Conservation (phyloP, 2,113 vertebrate species). For the Colistium nudipinnis region DNA sequence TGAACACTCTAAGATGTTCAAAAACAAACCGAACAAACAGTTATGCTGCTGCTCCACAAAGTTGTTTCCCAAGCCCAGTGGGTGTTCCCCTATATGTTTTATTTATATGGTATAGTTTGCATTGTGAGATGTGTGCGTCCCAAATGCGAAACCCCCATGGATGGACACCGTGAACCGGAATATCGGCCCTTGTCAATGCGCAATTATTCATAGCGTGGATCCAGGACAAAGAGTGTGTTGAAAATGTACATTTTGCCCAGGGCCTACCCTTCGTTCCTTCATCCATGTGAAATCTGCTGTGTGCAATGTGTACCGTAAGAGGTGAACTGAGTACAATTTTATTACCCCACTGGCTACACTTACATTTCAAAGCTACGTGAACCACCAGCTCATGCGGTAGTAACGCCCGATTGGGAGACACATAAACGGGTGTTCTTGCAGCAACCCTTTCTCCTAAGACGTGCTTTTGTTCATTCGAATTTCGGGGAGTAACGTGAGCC, state of each 20-base stretch:
- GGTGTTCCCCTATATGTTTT: neutral
- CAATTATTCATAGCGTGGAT: slow-evolving; percentile 33
- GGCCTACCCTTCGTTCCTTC: neutral
- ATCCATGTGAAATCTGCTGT: slow-evolving; percentile 7
- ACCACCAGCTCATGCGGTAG: slow-evolving; percentile 36
- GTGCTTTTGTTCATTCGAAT: slow-evolving; percentile 1
- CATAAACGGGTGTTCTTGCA: slow-evolving; percentile 31
- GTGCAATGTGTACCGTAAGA: slow-evolving; percentile 25
- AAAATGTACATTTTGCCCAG: neutral
- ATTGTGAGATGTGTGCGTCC: neutral
- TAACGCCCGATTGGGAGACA: slow-evolving; percentile 31
- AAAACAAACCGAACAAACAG: neutral
- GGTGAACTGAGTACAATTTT: slow-evolving; percentile 55
- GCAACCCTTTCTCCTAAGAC: slow-evolving; percentile 5
- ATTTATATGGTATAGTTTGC: slow-evolving; percentile 2
- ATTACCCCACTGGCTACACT: slow-evolving; percentile 33
- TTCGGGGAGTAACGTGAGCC: slow-evolving; percentile 20
- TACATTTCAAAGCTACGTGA: slow-evolving; percentile 54
- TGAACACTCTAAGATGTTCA: neutral
- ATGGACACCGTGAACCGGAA: neutral
- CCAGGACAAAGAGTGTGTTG: neutral
- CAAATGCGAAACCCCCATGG: slow-evolving; percentile 10
- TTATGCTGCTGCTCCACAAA: neutral
- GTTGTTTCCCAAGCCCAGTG: neutral
- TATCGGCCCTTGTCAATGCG: neutral